These are phyloP conservation scores for Dorcus parallelipipedus DNA, from an alignment of 2,888 invertebrate genomes.

Conservation along the genomic window DNA sequence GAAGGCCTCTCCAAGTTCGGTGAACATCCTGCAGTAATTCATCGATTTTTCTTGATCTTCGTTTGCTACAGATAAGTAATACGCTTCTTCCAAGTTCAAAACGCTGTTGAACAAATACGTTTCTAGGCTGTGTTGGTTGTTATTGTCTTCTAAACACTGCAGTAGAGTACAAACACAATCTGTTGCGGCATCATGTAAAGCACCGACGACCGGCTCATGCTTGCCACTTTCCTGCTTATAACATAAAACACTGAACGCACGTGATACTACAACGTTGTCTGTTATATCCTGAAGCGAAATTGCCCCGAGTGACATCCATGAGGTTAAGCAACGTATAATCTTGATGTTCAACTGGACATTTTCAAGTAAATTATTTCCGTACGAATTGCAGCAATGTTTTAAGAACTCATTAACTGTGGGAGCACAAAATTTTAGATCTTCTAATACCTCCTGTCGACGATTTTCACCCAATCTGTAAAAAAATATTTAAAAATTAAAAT, in stretches of 20 bases:
- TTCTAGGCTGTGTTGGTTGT: conserved; percentile 71
- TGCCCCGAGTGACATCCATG: conserved; percentile 85
- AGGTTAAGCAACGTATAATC: conserved; percentile 82
- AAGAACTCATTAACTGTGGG: conserved; percentile 76
- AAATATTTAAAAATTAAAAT: background rate
- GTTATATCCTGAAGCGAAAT: conserved; percentile 72
- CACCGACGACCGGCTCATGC: conserved; percentile 31
- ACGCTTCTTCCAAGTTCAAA: conserved; percentile 75
- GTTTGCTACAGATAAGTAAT: conserved; percentile 86
- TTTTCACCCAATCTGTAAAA: conserved; percentile 74
- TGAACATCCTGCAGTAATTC: conserved; percentile 93
- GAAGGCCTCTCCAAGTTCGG: conserved; percentile 89
- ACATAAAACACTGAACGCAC: conserved; percentile 47
- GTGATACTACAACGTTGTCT: conserved; percentile 68
- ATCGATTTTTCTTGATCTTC: conserved; percentile 93
- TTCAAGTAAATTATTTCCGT: conserved; percentile 62
- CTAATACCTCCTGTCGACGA: conserved; percentile 78
- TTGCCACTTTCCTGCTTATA: conserved; percentile 36
- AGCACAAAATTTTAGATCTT: conserved; percentile 74
- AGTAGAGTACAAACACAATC: conserved; percentile 87
- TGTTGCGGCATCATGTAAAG: conserved; percentile 83
- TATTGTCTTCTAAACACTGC: conserved; percentile 75
- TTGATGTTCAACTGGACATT: conserved; percentile 67
- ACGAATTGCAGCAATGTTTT: conserved; percentile 68
- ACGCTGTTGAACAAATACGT: conserved; percentile 79